Conservation (phyloP, 2,888 invertebrate genomes). For the Aleiodes alternator region DNA sequence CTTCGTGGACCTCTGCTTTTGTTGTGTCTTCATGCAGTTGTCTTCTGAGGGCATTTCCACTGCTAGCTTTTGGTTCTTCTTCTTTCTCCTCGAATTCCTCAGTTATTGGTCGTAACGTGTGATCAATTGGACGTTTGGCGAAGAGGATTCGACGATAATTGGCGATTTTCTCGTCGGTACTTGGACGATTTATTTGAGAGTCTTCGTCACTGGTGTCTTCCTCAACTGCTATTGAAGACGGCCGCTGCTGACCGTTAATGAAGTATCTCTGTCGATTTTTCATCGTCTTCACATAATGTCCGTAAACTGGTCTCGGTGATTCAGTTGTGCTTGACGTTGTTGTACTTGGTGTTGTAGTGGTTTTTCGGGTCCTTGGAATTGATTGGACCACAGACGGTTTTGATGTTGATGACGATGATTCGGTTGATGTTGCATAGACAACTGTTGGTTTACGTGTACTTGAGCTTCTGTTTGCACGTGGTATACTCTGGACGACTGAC, state of each 20-base stretch:
- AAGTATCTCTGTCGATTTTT: conserved; percentile 67
- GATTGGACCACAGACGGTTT: conserved; percentile 78
- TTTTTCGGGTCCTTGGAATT: conserved; percentile 79
- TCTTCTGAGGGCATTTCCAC: conserved; percentile 80
- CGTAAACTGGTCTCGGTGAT: conserved; percentile 64
- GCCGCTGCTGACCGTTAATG: conserved; percentile 70
- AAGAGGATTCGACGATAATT: conserved; percentile 65
- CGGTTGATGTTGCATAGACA: conserved; percentile 75
- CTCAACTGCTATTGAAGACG: conserved; percentile 53
- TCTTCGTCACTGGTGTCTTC: conserved; percentile 62
- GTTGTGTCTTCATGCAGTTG: conserved; percentile 79
- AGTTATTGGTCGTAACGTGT: conserved; percentile 70
- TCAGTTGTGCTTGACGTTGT: conserved; percentile 73
- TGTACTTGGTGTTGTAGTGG: conserved; percentile 60
- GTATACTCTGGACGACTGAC: conserved; percentile 72
- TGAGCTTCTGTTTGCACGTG: conserved; percentile 73
- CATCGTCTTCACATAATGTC: conserved; percentile 65
- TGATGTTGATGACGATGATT: conserved; percentile 72
- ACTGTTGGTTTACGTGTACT: conserved; percentile 76
- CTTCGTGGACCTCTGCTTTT: conserved; percentile 75
- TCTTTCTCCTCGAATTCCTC: conserved; percentile 61
- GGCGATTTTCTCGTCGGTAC: conserved; percentile 62
- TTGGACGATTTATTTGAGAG: conserved; percentile 70
- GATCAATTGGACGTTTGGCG: conserved; percentile 69
- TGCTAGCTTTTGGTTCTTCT: conserved; percentile 71